Evolutionary conservation across 2,888 invertebrate genomes (phyloP).

Genomic region (Drosophila trichaetosa): DNA sequence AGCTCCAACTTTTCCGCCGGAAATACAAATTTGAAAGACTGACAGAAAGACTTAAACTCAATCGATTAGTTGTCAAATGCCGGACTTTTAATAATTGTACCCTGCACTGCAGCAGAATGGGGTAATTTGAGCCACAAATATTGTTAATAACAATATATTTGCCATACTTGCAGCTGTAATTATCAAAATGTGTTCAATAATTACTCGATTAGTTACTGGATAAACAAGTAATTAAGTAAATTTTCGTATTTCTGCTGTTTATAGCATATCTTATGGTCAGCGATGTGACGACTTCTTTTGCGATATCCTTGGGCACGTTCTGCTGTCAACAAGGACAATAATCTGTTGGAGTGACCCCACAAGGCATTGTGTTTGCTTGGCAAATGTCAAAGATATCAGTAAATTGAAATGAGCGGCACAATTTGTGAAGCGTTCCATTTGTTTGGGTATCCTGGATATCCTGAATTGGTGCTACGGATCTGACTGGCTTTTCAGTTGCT

Average conservation of each 20-base stretch:
- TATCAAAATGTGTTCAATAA: not conserved
- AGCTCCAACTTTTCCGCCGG: conserved; percentile 45
- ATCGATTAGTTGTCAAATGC: conserved; percentile 53
- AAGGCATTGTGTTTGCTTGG: conserved; percentile 17
- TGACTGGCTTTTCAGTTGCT: conserved; percentile 46
- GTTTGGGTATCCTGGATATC: conserved; percentile 41
- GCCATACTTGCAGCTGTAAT: not conserved
- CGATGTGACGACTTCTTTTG: not conserved
- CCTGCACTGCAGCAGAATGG: not conserved
- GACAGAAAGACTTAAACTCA: conserved; percentile 2
- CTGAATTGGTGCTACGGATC: conserved; percentile 43
- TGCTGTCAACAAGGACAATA: conserved; percentile 36
- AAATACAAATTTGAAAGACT: conserved; percentile 50
- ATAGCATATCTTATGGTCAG: conserved; percentile 7
- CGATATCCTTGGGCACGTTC: conserved; percentile 4
- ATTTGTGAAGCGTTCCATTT: conserved; percentile 47
- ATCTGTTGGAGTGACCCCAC: conserved; percentile 4
- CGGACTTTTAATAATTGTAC: conserved; percentile 14
- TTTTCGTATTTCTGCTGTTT: not conserved
- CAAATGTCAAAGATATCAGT: conserved; percentile 46
- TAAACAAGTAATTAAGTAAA: not conserved
- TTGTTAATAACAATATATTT: not conserved
- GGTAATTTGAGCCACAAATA: not conserved
- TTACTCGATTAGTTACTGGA: not conserved
- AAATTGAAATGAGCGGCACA: conserved; percentile 55